Base-by-base conservation (phyloP, 1,140 invertebrate genomes). In the Drosophila sp. region DNA sequence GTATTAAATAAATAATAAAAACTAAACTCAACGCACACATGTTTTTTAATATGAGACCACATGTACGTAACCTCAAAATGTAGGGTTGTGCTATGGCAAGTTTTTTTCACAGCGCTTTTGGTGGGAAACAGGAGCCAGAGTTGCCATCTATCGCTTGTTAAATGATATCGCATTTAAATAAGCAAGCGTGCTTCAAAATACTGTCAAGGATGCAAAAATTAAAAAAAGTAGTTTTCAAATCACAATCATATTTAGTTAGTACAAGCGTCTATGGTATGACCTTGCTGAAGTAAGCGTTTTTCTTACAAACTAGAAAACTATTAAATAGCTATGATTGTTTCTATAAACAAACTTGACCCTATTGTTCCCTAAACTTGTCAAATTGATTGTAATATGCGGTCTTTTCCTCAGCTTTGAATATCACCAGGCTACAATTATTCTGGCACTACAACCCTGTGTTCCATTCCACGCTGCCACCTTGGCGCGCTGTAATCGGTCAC, bases 401-500 rank as follows among this genome's bases (percentile, higher is more conserved):
- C 8, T 16, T 36, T 14, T 36, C 0, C 0, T 1, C 32, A 64
- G 36, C 45, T 41, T 57, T 41, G 7, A 71, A 67, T 77, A 63
- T 59, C 56, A 61, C 13, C 34, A 41, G 69, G 45, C 36, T 58
- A 40, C 14, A 36, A 11, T 51, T 64, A 29, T 7, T 9, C 27
- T 14, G 14, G 45, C 18, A 27, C 32, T 54, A 50, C 82, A 79
- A 75, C 82, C 50, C 78, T 87, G 83, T 45, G 79, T 89, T 89
- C 25, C 77, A 84, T 77, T 86, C 69, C 80, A 36, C 16, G 36
- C 9, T 29, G 40, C 21, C 50, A 45, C 62, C 58, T 71, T 78
- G 61, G 45, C 78, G 75, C 36, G 50, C 21, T 76, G 83, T 69
- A 62, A 87, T 87, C 82, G 82, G 51, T 40, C 76, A 66, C 83